These are phyloP conservation scores for Calliopum simillimum DNA, from an alignment of 2,888 invertebrate species.

Conservation along the genomic window DNA sequence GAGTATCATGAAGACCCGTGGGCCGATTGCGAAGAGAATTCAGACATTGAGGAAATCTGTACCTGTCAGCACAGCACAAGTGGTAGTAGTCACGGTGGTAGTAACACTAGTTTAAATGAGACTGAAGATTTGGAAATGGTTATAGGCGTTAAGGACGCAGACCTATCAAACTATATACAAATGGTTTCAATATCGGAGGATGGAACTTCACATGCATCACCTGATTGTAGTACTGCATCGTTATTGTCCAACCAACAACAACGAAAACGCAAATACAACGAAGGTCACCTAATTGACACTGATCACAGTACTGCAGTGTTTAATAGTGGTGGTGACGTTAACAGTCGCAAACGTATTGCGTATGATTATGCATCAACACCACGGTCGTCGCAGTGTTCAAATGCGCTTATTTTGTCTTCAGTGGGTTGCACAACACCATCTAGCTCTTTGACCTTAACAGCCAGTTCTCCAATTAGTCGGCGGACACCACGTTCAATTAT, in stretches of 20 bases:
- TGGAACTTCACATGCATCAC: slow-evolving; percentile 39
- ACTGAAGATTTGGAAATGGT: slow-evolving; percentile 54
- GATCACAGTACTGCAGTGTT: slow-evolving; percentile 51
- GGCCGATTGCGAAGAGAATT: slow-evolving; percentile 66
- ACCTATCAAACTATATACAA: slow-evolving; percentile 58
- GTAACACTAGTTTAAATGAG: slow-evolving; percentile 58
- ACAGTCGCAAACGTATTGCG: slow-evolving; percentile 65
- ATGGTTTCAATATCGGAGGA: slow-evolving; percentile 59
- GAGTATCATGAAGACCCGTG: slow-evolving; percentile 56
- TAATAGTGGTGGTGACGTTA: slow-evolving; percentile 46
- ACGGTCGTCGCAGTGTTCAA: slow-evolving; percentile 52
- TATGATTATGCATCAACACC: slow-evolving; percentile 65
- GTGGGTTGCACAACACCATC: slow-evolving; percentile 43
- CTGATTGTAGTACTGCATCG: slow-evolving; percentile 37
- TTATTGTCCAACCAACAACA: slow-evolving; percentile 48
- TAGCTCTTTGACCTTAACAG: slow-evolving; percentile 36
- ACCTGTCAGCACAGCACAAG: slow-evolving; percentile 63
- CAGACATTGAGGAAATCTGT: slow-evolving; percentile 65
- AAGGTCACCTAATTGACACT: slow-evolving; percentile 56
- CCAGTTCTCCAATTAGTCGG: slow-evolving; percentile 54
- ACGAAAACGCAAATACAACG: slow-evolving; percentile 66
- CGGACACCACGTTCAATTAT: slow-evolving; percentile 71
- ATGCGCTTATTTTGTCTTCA: slow-evolving; percentile 14
- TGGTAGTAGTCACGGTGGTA: slow-evolving; percentile 57
- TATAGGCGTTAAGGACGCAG: slow-evolving; percentile 53